Conservation (phyloP, 2,888 invertebrate genomes). For the Lissocephala sabroskyi region DNA sequence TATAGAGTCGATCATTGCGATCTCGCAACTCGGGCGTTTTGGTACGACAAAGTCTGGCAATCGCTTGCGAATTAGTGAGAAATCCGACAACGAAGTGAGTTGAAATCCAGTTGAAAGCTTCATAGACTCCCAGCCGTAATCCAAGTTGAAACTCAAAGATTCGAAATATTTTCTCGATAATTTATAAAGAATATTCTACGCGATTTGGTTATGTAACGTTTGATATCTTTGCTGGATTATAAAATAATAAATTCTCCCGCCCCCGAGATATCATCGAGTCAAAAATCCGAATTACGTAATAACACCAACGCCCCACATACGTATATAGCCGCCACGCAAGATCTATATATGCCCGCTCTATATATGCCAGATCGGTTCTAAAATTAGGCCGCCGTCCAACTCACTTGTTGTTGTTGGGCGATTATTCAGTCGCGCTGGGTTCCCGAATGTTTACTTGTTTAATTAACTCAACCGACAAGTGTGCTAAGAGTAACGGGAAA, state of each 20-base stretch:
- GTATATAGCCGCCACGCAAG: slow-evolving; percentile 28
- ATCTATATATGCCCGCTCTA: slow-evolving; percentile 24
- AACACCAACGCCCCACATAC: slow-evolving; percentile 55
- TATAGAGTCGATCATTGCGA: slow-evolving; percentile 70
- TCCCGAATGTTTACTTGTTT: slow-evolving; percentile 13
- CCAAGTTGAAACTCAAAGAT: not conserved
- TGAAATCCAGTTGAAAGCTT: not conserved
- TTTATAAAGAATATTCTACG: not conserved
- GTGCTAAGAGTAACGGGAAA: slow-evolving; percentile 3
- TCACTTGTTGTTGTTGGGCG: slow-evolving; percentile 43
- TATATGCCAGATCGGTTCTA: slow-evolving; percentile 54
- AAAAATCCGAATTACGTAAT: slow-evolving; percentile 47
- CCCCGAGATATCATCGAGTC: not conserved
- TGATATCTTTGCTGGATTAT: slow-evolving; percentile 3
- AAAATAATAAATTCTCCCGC: slow-evolving; percentile 2
- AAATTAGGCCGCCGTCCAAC: slow-evolving; percentile 57
- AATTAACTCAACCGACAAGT: slow-evolving; percentile 5
- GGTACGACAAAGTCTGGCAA: slow-evolving; percentile 36
- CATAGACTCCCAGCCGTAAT: too few species aligned
- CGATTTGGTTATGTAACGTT: slow-evolving; percentile 21
- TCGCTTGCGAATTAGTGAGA: slow-evolving; percentile 7
- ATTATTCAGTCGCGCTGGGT: slow-evolving; percentile 1
- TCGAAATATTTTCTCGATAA: not conserved
- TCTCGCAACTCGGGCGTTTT: slow-evolving; percentile 71
- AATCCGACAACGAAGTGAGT: not conserved